A percentile compares a stretch with the other conserved stretches of the same genome.
Evolutionary conservation across 2,888 invertebrate species (phyloP).

Genomic region (Sminthurinus aureus): DNA sequence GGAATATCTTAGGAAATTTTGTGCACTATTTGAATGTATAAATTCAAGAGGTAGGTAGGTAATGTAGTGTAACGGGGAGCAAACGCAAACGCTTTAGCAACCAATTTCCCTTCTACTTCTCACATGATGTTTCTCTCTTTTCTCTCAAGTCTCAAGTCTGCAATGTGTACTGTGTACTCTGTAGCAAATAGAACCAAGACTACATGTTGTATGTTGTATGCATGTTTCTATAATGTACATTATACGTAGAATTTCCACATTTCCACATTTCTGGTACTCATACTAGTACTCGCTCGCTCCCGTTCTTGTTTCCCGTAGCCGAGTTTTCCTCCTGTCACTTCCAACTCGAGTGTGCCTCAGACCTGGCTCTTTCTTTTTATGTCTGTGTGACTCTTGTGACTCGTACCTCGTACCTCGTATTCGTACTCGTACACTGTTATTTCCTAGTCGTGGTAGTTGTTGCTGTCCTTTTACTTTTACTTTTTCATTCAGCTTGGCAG

Average conservation of each 20-base stretch:
- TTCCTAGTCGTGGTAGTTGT: no score
- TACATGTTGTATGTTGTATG: neutral
- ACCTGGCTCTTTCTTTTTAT: neutral
- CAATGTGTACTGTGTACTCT: no score
- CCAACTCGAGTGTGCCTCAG: slow-evolving; percentile 5
- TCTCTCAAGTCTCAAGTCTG: no score
- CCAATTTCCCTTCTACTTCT: neutral
- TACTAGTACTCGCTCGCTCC: no score
- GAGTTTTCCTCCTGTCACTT: neutral
- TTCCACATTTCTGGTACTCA: no score
- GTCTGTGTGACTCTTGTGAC: no score
- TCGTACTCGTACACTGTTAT: no score
- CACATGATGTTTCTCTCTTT: slow-evolving; percentile 20
- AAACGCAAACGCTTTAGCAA: slow-evolving; percentile 34
- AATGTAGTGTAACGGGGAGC: slow-evolving; percentile 18
- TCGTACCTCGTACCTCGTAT: no score
- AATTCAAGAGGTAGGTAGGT: slow-evolving; percentile 15
- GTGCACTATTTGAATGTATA: slow-evolving; percentile 12
- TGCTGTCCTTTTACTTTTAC: no score
- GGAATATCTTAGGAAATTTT: neutral
- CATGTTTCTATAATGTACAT: neutral
- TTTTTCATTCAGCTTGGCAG: no score
- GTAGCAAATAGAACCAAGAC: neutral
- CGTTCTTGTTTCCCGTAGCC: neutral
- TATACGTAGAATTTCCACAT: neutral